Conservation (phyloP, 2,888 invertebrate species). For the Volucella zonaria region DNA sequence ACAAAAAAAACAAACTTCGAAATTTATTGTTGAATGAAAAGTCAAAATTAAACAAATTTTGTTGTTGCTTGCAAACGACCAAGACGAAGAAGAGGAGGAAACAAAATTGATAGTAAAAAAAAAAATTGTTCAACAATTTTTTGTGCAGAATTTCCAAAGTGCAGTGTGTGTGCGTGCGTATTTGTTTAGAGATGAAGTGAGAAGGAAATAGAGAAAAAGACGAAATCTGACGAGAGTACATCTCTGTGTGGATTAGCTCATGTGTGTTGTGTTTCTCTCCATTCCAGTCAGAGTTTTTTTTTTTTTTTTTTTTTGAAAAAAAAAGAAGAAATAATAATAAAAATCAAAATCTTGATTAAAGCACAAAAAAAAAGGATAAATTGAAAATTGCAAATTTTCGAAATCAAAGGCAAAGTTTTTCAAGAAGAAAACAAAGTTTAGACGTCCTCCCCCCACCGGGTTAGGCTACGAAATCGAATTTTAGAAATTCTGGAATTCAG, state of each 20-base stretch:
- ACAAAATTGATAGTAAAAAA: background rate
- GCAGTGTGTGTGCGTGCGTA: constrained; percentile 71
- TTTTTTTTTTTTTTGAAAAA: constrained; percentile 11
- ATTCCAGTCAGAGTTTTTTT: constrained; percentile 46
- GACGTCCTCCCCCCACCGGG: background rate
- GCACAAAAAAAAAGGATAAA: no score
- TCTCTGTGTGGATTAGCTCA: constrained; percentile 22
- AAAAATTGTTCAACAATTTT: constrained; percentile 26
- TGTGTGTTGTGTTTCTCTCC: constrained; percentile 46
- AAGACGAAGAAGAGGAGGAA: constrained; percentile 14
- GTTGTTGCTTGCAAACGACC: background rate
- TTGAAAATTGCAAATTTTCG: no score
- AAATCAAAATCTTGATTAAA: no score
- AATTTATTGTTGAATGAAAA: constrained; percentile 15
- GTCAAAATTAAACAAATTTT: background rate
- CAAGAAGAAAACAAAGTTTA: constrained; percentile 12
- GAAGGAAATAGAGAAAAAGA: background rate
- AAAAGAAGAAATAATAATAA: background rate
- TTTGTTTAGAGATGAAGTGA: constrained; percentile 66
- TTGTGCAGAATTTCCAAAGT: constrained; percentile 50
- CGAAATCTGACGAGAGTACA: background rate
- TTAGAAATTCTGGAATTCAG: no score
- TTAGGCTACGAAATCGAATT: no score
- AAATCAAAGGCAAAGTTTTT: no score
- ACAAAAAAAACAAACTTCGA: constrained; percentile 12